Conservation (phyloP, 1,140 invertebrate genomes). For the Cataglyphis hispanica region DNA sequence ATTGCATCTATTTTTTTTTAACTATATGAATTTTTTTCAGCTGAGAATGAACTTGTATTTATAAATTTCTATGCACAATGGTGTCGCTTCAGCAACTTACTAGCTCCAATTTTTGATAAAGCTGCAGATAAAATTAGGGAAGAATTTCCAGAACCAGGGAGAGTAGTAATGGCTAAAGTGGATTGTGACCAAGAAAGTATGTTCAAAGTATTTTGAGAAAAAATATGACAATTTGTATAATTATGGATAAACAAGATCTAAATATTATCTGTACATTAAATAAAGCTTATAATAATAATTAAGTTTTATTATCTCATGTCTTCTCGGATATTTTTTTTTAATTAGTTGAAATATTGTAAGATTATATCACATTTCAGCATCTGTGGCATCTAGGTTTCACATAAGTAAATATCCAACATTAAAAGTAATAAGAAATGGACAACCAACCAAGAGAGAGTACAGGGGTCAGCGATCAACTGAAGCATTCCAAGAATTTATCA, state of each 20-base stretch:
- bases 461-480: constrained; percentile 93
- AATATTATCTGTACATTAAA: background rate
- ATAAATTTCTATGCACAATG: constrained; percentile 99
- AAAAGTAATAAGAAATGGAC: constrained; percentile 98
- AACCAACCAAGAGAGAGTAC: constrained; percentile 97
- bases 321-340: background rate
- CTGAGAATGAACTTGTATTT: constrained; percentile 97
- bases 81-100: constrained; percentile 97
- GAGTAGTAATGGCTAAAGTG: constrained; percentile 97
- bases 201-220: constrained; percentile 9
- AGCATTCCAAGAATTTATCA: constrained; percentile 95
- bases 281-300: no score
- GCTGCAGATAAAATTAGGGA: constrained; percentile 94
- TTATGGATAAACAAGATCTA: background rate
- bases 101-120: constrained; percentile 98
- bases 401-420: constrained; percentile 99
- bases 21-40: constrained; percentile 88
- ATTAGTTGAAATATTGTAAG: constrained; percentile 9
- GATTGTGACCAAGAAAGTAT: constrained; percentile 97
- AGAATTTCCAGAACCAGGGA: constrained; percentile 93
- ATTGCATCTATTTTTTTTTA: background rate
- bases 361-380: constrained; percentile 86
- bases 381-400: constrained; percentile 95
- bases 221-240: no score
- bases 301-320: no score